These are phyloP conservation scores for Echinarachnius parma DNA, from an alignment of 53 echinoderm and acorn worm species.

Conservation along the genomic window DNA sequence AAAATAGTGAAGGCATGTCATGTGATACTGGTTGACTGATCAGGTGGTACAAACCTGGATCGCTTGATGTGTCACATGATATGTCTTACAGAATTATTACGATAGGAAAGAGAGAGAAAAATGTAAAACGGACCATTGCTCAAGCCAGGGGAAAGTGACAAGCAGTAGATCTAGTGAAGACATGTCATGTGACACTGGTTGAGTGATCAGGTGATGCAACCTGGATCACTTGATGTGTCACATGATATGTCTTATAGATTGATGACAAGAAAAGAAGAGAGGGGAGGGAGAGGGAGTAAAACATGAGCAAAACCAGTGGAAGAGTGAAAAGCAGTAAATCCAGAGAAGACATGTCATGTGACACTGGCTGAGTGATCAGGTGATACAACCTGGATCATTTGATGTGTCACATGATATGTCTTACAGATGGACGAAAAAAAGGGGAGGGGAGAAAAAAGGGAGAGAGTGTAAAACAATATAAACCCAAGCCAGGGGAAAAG, in stretches of 20 bases:
- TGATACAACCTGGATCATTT: no score
- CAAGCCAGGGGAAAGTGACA: slow-evolving; percentile 17
- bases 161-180: slow-evolving; percentile 14
- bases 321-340: no score
- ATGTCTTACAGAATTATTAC: neutral
- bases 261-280: no score
- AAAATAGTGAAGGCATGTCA: slow-evolving; percentile 11
- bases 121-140: neutral
- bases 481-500: neutral
- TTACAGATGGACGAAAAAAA: neutral
- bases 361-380: no score
- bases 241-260: slow-evolving; percentile 43
- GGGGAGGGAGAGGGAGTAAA: neutral
- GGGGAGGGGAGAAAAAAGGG: no score
- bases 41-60: slow-evolving; percentile 36
- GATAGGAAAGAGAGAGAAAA: neutral
- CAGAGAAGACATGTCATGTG: no score
- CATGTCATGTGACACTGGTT: slow-evolving; percentile 34
- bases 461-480: neutral
- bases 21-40: slow-evolving; percentile 23
- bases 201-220: slow-evolving; percentile 25
- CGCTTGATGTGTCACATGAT: slow-evolving; percentile 29
- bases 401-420: no score
- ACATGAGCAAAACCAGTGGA: no score
- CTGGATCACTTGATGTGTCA: slow-evolving; percentile 20